Base-by-base conservation (phyloP, 2,888 invertebrate species). In the Cenopis cana region DNA sequence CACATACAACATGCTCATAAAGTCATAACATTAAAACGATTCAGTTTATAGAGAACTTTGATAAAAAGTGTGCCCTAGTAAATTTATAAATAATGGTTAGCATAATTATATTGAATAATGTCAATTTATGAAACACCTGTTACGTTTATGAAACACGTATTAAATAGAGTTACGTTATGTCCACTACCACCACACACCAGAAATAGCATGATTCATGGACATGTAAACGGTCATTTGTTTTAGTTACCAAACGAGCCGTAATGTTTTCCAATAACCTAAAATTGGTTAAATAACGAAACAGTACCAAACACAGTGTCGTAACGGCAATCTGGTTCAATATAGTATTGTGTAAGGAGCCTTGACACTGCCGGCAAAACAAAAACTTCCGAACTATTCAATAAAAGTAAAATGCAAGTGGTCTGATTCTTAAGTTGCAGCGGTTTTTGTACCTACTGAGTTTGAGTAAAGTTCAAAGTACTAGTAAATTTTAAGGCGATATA, bases 251-350 rank as follows among this genome's bases (percentile, higher is more conserved):
- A 57, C 52, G 59, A 57, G 38, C 20, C 29, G 33, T 57, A 50
- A 64, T 54, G 64, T 52, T 64, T 64, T 64, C 52, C 64, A 64
- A 59, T 70, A 59, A 65, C 52, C 50, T 18, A 41, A 70, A 70
- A 70, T 70, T 70, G 65, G 70, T 66, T 54, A 54, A 70, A 66
- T 70, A 70, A 70, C 70, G 65, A 70, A 65, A 70, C 70, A 70
- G 65, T 70, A 65, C 64, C 12, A 60, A 60, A 14, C 68, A 60
- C 38, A 24, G 52, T 70, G 54, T 70, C 46, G 70, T 33, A 65
- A 68, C 54, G 46, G 12, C 61, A 50, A 70, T 60, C 61, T 61
- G 67, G 71, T 61, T n/a, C 67, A 68, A 60, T 55, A 66, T 41
- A 38, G 66, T 20, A 46, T 68, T 68, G 68, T 52, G 59, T 61